These are phyloP conservation scores for Spinus pinus DNA, from an alignment of 2,797 vertebrate species.

Conservation along the genomic window DNA sequence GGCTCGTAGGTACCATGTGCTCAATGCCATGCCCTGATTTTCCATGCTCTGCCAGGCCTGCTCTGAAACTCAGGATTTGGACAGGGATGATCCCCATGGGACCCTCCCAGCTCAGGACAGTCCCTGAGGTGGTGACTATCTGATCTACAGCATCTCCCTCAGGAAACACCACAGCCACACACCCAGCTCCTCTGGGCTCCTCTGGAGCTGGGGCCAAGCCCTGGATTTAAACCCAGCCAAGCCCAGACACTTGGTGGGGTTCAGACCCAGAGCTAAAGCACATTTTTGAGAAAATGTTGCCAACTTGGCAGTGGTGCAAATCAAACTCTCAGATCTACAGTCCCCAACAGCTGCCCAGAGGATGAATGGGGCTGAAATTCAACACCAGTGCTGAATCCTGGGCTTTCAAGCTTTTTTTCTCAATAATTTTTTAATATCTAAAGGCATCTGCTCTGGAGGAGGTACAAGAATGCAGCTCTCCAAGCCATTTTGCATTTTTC, in stretches of 20 bases:
- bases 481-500: background rate
- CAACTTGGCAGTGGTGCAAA: background rate
- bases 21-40: accelerated
- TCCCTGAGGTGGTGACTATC: accelerated
- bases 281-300: background rate
- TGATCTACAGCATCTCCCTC: background rate
- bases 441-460: background rate
- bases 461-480: background rate
- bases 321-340: background rate
- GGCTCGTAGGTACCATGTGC: accelerated
- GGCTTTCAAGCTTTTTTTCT: background rate
- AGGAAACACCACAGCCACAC: background rate
- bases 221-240: background rate
- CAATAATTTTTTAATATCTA: background rate
- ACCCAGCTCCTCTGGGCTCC: background rate
- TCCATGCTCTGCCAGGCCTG: accelerated
- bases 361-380: background rate
- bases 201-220: background rate
- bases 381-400: background rate
- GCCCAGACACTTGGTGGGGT: background rate
- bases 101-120: background rate
- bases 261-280: background rate
- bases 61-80: background rate
- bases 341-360: background rate
- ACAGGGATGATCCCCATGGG: accelerated